These are phyloP conservation scores for Heterodera filipjevi DNA, from an alignment of 2,888 invertebrate genomes.

Conservation along the genomic window DNA sequence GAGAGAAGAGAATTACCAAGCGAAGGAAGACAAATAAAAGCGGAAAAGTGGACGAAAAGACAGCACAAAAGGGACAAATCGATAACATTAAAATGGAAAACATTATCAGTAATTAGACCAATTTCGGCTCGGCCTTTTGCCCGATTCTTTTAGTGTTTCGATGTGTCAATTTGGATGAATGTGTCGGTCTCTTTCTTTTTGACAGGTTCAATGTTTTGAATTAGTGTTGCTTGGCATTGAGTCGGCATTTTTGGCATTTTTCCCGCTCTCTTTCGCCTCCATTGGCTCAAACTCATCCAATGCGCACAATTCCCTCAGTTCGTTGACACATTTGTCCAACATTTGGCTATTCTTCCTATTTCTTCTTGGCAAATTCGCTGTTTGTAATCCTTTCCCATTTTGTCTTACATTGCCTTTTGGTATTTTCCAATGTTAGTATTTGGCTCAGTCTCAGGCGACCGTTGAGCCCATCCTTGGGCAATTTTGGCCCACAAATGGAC, in stretches of 20 bases:
- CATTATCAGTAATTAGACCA: too few relatives aligned
- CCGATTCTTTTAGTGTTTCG: too few relatives aligned
- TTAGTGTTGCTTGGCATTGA: neutral
- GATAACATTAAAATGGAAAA: too few relatives aligned
- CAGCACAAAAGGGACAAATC: too few relatives aligned
- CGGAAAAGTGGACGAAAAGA: too few relatives aligned
- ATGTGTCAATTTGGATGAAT: too few relatives aligned
- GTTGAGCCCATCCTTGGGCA: neutral
- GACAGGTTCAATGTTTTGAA: neutral
- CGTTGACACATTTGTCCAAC: neutral
- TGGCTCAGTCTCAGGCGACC: neutral
- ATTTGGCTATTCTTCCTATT: neutral
- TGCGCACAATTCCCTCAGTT: conserved; percentile 1
- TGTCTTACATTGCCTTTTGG: neutral
- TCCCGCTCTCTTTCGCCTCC: neutral
- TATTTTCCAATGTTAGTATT: neutral
- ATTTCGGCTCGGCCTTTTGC: too few relatives aligned
- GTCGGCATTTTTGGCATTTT: neutral
- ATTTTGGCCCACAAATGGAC: conserved; percentile 48
- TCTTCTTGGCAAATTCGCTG: neutral
- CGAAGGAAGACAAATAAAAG: too few relatives aligned
- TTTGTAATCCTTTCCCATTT: neutral
- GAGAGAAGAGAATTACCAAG: too few relatives aligned
- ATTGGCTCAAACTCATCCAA: neutral
- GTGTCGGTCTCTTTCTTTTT: neutral